Base-by-base conservation (phyloP, 2,888 invertebrate species). In the Uloborus plumipes region DNA sequence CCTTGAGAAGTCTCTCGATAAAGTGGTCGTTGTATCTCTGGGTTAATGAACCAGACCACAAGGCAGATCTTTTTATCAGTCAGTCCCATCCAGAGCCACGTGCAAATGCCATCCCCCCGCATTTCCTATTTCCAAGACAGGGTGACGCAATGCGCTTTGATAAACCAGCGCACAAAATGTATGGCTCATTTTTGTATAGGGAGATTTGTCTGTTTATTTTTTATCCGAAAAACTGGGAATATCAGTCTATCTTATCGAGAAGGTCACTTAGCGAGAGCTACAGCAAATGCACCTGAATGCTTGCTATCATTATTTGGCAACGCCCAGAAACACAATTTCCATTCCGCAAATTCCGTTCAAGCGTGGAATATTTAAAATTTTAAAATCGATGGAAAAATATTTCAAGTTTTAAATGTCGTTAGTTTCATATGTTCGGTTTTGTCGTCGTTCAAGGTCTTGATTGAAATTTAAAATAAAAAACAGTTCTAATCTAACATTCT, bases 31-130 rank as follows among this genome's bases (percentile, higher is more conserved):
- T 66, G 58, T 80, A 74, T 80, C 80, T 81, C 20, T 71, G 64
- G 81, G 81, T 81, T 81, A 81, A 81, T 75, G 81, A 81, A 81
- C 81, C 81, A 81, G 70, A 65, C 64, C 77, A 78, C 65, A 64
- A 71, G 26, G 26, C 26, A 26, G 73, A 64, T 55, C 69, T 64
- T 20, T 55, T 64, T 80, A 80, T 80, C 80, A 74, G 80, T 80
- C 73, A 80, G 39, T 69, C 62, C 58, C 49, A 49, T 65, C 62
- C 59, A 67, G 64, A 66, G 62, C 73, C 80, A 80, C 74, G 80
- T 80, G 80, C 26, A 50, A 22, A 16, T 39, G 9, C 31, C 13
- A n/a, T 13, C 26, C 16, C 18, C 58, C 77, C 55, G 31, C 14
- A 53, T 72, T 69, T 80, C 69, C 69, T 59, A 80, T 80, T 80